Evolutionary conservation across 2,113 vertebrate genomes (phyloP).

Genomic region (Macroglossus sobrinus): DNA sequence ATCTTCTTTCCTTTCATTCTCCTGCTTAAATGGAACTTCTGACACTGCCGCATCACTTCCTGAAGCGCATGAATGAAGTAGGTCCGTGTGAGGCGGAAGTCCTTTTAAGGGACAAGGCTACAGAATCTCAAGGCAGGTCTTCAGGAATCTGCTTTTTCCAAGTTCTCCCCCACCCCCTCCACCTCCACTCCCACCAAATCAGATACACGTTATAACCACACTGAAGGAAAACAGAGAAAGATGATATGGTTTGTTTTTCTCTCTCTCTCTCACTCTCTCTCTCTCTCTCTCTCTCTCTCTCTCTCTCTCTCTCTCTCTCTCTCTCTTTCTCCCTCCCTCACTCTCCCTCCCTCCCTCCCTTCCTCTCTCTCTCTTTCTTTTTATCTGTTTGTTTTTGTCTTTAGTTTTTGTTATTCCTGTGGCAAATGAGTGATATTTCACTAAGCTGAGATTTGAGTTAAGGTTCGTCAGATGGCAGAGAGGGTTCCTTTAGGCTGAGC

Average conservation of each 20-base stretch:
- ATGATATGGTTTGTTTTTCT: neutral
- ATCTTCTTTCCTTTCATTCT: neutral
- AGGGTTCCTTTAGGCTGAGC: neutral
- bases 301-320: too few relatives aligned
- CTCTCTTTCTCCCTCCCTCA: too few relatives aligned
- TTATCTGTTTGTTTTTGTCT: neutral
- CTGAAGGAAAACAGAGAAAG: neutral
- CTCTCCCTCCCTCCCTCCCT: too few relatives aligned
- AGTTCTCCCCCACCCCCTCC: neutral
- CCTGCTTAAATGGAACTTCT: neutral
- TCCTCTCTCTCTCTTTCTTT: neutral
- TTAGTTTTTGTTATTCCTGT: neutral
- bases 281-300: too few relatives aligned
- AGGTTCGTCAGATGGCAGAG: neutral
- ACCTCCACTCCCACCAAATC: accelerated
- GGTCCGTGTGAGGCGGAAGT: neutral
- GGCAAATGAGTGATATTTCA: neutral
- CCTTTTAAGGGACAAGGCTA: neutral
- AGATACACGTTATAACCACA: neutral
- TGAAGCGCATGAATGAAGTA: neutral
- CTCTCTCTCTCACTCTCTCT: too few relatives aligned
- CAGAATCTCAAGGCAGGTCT: neutral
- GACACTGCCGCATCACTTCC: neutral
- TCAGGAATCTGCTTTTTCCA: neutral
- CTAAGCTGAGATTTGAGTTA: neutral